A percentile compares a stretch with the other conserved stretches of the same genome.
Conservation (phyloP, 2,888 invertebrate species). For the Chloroclysta siterata region DNA sequence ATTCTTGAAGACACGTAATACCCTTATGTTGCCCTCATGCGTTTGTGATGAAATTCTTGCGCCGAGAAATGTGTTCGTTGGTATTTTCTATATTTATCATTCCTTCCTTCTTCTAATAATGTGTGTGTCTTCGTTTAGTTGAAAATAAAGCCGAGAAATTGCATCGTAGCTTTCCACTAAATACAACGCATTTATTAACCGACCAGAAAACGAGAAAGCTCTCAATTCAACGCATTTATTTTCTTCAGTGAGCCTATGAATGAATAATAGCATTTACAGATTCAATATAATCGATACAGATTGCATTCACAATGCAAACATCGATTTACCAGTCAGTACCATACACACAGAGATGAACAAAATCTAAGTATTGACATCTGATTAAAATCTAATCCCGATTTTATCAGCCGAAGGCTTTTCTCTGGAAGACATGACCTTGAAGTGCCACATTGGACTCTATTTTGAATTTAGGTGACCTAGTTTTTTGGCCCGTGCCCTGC, state of each 20-base stretch:
- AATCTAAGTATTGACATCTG: slow-evolving; percentile 3
- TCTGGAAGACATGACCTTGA: slow-evolving; percentile 32
- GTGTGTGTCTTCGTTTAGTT: slow-evolving; percentile 4
- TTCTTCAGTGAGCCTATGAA: no score
- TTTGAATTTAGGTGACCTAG: slow-evolving; percentile 44
- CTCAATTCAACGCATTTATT: no score
- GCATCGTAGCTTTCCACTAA: not conserved
- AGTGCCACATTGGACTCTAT: slow-evolving; percentile 30
- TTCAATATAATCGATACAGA: no score
- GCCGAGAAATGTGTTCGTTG: slow-evolving; percentile 20
- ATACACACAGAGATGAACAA: not conserved
- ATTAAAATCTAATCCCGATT: slow-evolving; percentile 27
- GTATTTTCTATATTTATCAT: slow-evolving; percentile 24
- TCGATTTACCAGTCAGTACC: no score
- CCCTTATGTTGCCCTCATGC: slow-evolving; percentile 24
- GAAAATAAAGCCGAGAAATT: not conserved
- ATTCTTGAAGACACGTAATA: slow-evolving; percentile 30
- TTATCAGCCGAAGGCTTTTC: slow-evolving; percentile 18
- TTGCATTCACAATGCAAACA: no score
- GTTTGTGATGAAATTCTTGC: slow-evolving; percentile 33
- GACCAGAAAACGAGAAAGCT: no score
- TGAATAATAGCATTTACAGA: no score
- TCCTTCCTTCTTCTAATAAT: slow-evolving; percentile 8
- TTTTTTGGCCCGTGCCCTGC: slow-evolving; percentile 29
- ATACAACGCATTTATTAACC: not conserved